Evolutionary conservation across 2,113 vertebrate species (phyloP), one percentile per base, ranked within the genome.

Genomic region (Oryzias celebensis): DNA sequence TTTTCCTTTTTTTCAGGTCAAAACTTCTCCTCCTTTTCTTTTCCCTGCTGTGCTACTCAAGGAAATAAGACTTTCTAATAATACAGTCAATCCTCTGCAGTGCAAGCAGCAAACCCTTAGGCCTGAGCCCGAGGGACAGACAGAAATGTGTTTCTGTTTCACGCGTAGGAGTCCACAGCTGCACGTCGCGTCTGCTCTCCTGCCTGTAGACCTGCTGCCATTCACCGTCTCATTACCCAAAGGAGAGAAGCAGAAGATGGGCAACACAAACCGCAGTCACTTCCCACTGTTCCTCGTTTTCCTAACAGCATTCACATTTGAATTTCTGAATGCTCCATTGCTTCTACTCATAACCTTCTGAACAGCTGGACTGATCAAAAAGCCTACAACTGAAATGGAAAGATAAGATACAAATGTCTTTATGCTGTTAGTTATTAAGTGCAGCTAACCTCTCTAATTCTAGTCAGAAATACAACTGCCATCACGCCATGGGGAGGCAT

Each of bases 181-280:
- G 84, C 79, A 66, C 59, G 72, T 62, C 43, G 60, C 73, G 78
- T 85, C 82, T 85, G 84, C 76, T 81, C 74, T 83, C 59, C 71
- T 76, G 82, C 73, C 78, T 86, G 78, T 66, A 85, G 82, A 85
- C 82, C 84, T 79, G 76, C 84, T 85, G 85, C 85, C 84, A 87
- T 84, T 85, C 87, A 85, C 59, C 52, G 82, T 76, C 86, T 86
- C 86, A 88, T 87, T 87, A 87, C 83, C 87, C 71, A 60, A 60
- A 85, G 76, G 74, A 84, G 83, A 78, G 76, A 65, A 82, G 68
- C 70, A 43, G 64, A 62, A 55, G 68, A 75, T 82, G 66, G 79
- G 66, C 78, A 76, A 78, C 71, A 72, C 71, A 83, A 54, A 75
- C 80, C 66, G 76, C 76, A 83, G 75, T 86, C 81, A 77, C 73